Base-by-base conservation (phyloP, 1,140 invertebrate genomes). In the Augochlora pura region DNA sequence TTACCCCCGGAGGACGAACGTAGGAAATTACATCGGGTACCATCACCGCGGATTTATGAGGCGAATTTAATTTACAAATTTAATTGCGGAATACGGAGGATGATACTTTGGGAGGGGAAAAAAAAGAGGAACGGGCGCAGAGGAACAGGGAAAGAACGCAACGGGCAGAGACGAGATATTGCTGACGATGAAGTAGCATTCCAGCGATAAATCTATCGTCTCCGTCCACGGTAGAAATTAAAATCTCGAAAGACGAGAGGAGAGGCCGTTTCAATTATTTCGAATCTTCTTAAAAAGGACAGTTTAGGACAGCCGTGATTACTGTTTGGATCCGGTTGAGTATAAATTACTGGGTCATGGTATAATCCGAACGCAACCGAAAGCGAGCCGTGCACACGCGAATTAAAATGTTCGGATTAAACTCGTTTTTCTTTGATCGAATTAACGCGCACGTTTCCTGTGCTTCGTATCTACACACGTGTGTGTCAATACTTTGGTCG, bases 11-110 rank as follows among this genome's bases (percentile, higher is more conserved):
- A 39, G 73, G 64, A 16, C 10, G 57, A 23, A 68, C 64, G 52
- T 46, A 32, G 65, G 52, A 46, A 68, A 76, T 69, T 60, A 70
- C 66, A 62, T 69, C 16, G 64, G 2, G 25, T 65, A 68, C 52
- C 52, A 25, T 66, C 65, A 38, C 38, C 39, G 0, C 52, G 65
- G 54, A 70, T 77, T 70, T 49, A 70, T 66, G 66, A 10, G 6
- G 25, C 54, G 39, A 60, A 69, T 77, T 77, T 69, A 60, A 77
- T 77, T 77, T 76, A 68, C 65, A 76, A 76, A 76, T 76, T 76
- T 68, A 59, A 76, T 76, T 69, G 60, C 74, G 39, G 12, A 42
- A 62, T n/a, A 25, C 66, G 54, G 18, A 57, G 54, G 21, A 54
- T 65, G 66, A 77, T 38, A 42, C 25, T 49, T 38, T 4, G n/a